Base-by-base conservation (phyloP, 2,113 vertebrate genomes). In the Dromas ardeola region DNA sequence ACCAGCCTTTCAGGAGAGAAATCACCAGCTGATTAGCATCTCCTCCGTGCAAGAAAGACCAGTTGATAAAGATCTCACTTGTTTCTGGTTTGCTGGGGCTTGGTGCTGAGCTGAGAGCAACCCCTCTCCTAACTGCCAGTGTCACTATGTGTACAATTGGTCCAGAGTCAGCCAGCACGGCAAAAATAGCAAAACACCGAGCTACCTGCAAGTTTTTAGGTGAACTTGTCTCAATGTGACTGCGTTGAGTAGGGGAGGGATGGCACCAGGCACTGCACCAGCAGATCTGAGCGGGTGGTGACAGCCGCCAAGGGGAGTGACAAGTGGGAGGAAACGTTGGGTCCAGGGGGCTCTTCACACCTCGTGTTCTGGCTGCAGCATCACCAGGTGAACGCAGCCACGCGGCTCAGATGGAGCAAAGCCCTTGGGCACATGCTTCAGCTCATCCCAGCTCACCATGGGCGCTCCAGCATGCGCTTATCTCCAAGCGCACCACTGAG, bases 401-500 rank as follows among this genome's bases (percentile, higher is more conserved):
- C 22, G 8, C 9, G 34, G 36, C 15, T 11, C 14, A 29, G 65
- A 26, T 12, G 11, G 26, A 85, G 55, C 30, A 87, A 72, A 90
- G 71, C 30, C 29, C 52, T 43, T 21, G 23, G 61, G 81, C 23
- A n/a, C 4, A 7, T 4, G 13, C 53, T 76, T 36, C 50, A 70
- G 43, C 55, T 72, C 43, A 13, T 36, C n/a, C 36, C 12, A 36
- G 21, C 26, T 56, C 72, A 38, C 10, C 18, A 6, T 0, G 1
- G 43, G 47, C 1, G 0, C 59, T 90, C 50, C 79, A 84, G 43
- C n/a, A 11, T 0, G 4, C 0, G 1, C 20, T 18, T 16, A 52
- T 25, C 73, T 82, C 49, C 2, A 9, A 79, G 55, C 34, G 14
- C 45, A 56, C 29, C 5, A 2, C 47, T 59, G n/a, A 82, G 81